Evolutionary conservation across 2,113 vertebrate species (phyloP), one percentile per base, ranked within the genome.

Genomic region (Verasper variegatus): DNA sequence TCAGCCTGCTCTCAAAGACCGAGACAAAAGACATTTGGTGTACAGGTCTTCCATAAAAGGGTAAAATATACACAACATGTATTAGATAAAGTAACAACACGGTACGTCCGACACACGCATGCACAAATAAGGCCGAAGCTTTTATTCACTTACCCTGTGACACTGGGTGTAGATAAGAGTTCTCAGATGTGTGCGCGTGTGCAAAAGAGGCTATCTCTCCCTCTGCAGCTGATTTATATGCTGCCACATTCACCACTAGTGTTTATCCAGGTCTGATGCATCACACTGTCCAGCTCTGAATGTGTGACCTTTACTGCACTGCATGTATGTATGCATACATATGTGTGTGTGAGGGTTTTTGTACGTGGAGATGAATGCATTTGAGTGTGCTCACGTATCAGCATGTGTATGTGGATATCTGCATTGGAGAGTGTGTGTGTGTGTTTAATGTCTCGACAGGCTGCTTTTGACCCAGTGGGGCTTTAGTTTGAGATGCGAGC

Each of bases 291-390:
- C 84, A 76, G 66, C 73, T 21, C 45, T 60, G 76, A 83, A 78
- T 57, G 72, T 23, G 55, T 90, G 89, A 93, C 91, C 92, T 93
- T 92, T 91, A 85, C 84, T 76, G 64, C 82, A 49, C 73, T 60
- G 70, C 82, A 81, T 80, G 72, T 79, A 87, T 81, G 84, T 77
- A 49, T 71, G 60, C 49, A 51, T n/a, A 26, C 69, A 52, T 37
- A 13, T 15, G 55, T n/a, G 42, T n/a, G 42, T 37, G 59, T 52
- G 18, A 10, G n/a, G 15, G 35, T 37, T 14, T 70, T 37, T 31
- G 55, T 42, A 6, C 65, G 55, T 40, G 56, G 55, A 21, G 21
- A 52, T 59, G 24, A 73, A 80, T 74, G 24, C 35, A 23, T 68
- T 64, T 54, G 18, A n/a, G 8, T 14, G 27, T 2, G 59, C 18